These are phyloP conservation scores for Noctilio leporinus DNA, from an alignment of 2,113 vertebrate species.

Conservation along the genomic window DNA sequence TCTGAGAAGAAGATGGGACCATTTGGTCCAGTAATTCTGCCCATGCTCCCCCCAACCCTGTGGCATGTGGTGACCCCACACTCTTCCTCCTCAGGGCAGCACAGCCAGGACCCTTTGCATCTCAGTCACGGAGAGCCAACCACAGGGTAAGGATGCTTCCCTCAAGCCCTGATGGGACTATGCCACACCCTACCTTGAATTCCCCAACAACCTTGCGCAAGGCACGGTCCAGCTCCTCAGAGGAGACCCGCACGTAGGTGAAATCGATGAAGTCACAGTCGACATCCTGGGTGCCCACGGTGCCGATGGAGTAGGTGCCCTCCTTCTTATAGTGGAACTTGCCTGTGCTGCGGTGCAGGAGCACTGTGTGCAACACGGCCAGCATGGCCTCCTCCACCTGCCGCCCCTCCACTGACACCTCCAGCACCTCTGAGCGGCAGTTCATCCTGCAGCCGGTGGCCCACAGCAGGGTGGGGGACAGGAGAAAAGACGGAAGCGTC, in stretches of 20 bases:
- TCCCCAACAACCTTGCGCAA: conserved; percentile 92
- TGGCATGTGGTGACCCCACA: background rate
- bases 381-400: conserved; percentile 97
- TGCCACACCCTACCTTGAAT: conserved; percentile 85
- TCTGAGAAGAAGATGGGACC: background rate
- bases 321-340: conserved; percentile 99
- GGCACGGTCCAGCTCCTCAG: conserved; percentile 93
- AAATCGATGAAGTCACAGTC: conserved; percentile 99
- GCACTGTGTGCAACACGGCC: conserved; percentile 90
- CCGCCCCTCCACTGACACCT: conserved; percentile 93
- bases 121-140: background rate
- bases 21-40: background rate
- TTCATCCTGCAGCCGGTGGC: conserved; percentile 83
- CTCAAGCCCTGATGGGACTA: background rate
- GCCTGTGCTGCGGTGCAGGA: conserved; percentile 96
- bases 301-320: conserved; percentile 98
- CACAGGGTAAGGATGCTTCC: background rate
- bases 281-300: conserved; percentile 93
- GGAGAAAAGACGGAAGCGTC: background rate
- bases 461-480: background rate
- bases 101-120: background rate
- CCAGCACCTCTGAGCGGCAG: conserved; percentile 94
- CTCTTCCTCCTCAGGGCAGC: background rate
- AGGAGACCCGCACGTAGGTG: conserved; percentile 91
- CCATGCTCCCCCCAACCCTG: background rate